Percentiles rank a stretch among this genome's conserved stretches.
Conservation (phyloP, 2,797 vertebrate genomes). For the Pipistrellus nathusii region DNA sequence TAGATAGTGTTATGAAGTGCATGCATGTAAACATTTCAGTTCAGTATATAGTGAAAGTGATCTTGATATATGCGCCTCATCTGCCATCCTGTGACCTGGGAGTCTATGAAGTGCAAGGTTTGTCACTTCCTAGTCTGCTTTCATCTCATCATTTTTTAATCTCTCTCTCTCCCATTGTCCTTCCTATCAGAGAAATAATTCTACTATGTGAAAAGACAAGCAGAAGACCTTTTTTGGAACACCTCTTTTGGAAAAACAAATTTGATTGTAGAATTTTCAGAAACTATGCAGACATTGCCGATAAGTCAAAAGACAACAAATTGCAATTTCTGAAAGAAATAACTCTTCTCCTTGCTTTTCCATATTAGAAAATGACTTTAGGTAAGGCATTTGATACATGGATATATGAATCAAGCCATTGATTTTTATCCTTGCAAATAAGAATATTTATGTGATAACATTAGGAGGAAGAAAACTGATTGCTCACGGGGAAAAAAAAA, state of each 20-base stretch:
- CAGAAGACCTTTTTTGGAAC: neutral
- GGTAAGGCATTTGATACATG: neutral
- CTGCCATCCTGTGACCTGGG: neutral
- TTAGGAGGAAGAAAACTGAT: conserved; percentile 15
- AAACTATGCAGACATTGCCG: conserved; percentile 18
- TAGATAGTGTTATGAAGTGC: neutral
- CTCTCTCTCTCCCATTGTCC: neutral
- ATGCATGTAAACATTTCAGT: neutral
- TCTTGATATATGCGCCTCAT: neutral
- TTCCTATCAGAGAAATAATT: neutral
- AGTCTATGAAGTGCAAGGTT: neutral
- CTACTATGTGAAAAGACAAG: neutral
- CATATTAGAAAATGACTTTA: conserved; percentile 62
- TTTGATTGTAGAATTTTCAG: conserved; percentile 35
- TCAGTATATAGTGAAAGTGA: neutral
- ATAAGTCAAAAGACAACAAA: conserved; percentile 56
- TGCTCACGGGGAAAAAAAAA: neutral
- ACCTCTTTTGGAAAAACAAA: conserved; percentile 23
- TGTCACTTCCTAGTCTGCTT: neutral
- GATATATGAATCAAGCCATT: conserved; percentile 44
- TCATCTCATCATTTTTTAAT: neutral
- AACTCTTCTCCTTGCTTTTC: conserved; percentile 33
- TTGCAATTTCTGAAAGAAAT: neutral
- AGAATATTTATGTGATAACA: conserved; percentile 50
- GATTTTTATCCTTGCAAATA: conserved; percentile 57